These are phyloP conservation scores for Helostoma temminkii DNA, from an alignment of 2,797 vertebrate species.

Conservation along the genomic window DNA sequence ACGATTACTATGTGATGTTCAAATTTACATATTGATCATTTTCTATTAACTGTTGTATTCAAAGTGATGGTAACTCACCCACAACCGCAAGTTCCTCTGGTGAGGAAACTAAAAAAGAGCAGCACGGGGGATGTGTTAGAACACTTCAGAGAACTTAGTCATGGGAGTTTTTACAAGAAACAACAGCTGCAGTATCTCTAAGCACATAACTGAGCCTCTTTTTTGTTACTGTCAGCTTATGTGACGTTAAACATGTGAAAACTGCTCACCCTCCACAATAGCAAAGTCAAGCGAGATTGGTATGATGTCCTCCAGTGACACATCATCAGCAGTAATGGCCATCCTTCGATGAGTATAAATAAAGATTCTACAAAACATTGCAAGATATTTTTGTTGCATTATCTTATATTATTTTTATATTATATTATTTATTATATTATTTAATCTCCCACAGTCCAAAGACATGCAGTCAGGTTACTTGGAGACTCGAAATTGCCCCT, in stretches of 20 bases:
- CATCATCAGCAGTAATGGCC: constrained; percentile 93
- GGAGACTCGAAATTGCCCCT: no score
- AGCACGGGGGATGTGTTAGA: constrained; percentile 18
- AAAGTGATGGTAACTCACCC: constrained; percentile 73
- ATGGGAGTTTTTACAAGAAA: not conserved
- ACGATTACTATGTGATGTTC: not conserved
- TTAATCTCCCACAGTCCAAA: no score
- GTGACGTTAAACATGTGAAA: not conserved
- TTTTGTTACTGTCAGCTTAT: not conserved
- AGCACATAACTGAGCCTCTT: not conserved
- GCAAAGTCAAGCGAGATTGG: constrained; percentile 88
- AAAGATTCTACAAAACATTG: constrained; percentile 85
- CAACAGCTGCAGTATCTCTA: not conserved
- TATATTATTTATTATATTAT: no score
- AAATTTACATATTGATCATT: not conserved
- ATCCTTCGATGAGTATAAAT: constrained; percentile 92
- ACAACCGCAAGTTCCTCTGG: constrained; percentile 84
- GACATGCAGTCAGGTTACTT: no score
- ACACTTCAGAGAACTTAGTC: not conserved
- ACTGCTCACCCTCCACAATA: constrained; percentile 90
- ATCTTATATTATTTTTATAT: no score
- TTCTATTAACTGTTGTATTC: not conserved
- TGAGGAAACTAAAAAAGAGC: constrained; percentile 77
- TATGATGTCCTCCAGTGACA: constrained; percentile 89
- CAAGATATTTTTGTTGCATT: not conserved